These are phyloP conservation scores for Axea sp. DNA, from an alignment of 2,888 invertebrate genomes.

Conservation along the genomic window DNA sequence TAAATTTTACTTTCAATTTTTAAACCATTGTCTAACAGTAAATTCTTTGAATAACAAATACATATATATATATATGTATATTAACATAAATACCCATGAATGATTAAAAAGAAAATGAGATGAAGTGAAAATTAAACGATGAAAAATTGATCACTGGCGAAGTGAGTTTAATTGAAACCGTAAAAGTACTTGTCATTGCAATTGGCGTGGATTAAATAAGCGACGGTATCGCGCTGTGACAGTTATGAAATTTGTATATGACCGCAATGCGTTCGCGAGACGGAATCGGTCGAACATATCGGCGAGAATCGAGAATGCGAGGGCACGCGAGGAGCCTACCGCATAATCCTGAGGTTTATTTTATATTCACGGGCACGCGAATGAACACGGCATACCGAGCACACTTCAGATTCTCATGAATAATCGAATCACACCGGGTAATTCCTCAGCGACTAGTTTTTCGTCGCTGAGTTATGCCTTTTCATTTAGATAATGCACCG, in stretches of 20 bases:
- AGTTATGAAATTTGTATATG: constrained; percentile 53
- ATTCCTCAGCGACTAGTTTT: constrained; percentile 68
- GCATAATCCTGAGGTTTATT: constrained; percentile 67
- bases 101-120: too few relatives aligned
- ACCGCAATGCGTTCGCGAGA: constrained; percentile 51
- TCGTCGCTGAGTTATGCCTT: constrained; percentile 35
- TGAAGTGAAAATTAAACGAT: too few relatives aligned
- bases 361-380: constrained; percentile 65
- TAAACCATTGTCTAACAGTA: too few relatives aligned
- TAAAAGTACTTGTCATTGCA: too few relatives aligned
- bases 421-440: constrained; percentile 62
- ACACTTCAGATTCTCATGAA: constrained; percentile 65
- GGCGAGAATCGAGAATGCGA: constrained; percentile 57
- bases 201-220: constrained; percentile 16
- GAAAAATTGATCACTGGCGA: too few relatives aligned
- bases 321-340: constrained; percentile 61
- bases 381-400: constrained; percentile 54
- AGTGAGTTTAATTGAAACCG: too few relatives aligned
- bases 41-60: too few relatives aligned
- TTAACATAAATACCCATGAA: too few relatives aligned
- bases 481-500: constrained; percentile 33
- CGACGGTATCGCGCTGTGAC: constrained; percentile 43
- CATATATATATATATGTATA: too few relatives aligned
- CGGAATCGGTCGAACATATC: constrained; percentile 56
- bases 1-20: too few relatives aligned